Percentiles rank a stretch among this genome's conserved stretches.
phyloP scores from a whole-genome alignment of 2,113 vertebrate genomes.

The Aythya baeri region DNA sequence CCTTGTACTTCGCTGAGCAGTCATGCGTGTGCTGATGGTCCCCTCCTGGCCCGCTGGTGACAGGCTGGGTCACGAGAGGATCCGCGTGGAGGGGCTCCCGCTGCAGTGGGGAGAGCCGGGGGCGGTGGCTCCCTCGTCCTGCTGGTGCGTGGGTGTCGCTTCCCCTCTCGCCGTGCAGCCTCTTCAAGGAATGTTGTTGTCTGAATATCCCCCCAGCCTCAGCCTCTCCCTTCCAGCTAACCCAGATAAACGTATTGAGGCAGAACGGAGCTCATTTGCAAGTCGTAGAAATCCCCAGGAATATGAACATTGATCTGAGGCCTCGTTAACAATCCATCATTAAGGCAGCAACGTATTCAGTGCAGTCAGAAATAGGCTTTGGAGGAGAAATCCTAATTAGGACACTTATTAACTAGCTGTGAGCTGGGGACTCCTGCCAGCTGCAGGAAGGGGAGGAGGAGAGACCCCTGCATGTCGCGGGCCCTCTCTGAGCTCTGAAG shows the following conservation, averaged over 20 bases:
- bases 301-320: conserved; percentile 44
- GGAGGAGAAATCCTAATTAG: conserved; percentile 53
- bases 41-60: neutral
- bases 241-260: conserved; percentile 43
- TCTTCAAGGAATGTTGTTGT: neutral
- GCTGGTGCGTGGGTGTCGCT: fast-evolving
- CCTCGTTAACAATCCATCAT: conserved; percentile 59
- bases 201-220: neutral
- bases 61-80: neutral
- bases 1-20: conserved; percentile 26
- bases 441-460: neutral
- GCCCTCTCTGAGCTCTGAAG: neutral
- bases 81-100: fast-evolving
- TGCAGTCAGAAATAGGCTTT: conserved; percentile 49
- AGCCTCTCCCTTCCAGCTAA: neutral
- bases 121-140: neutral
- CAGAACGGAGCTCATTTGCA: conserved; percentile 23
- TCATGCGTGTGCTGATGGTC: neutral
- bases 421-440: conserved; percentile 29
- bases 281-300: conserved; percentile 59
- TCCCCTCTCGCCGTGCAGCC: fast-evolving
- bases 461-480: neutral
- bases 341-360: conserved; percentile 34
- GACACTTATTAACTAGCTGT: conserved; percentile 45
- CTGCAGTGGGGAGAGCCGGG: neutral